Evolutionary conservation across 2,113 vertebrate genomes (phyloP).

Genomic region (Asarcornis scutulata): DNA sequence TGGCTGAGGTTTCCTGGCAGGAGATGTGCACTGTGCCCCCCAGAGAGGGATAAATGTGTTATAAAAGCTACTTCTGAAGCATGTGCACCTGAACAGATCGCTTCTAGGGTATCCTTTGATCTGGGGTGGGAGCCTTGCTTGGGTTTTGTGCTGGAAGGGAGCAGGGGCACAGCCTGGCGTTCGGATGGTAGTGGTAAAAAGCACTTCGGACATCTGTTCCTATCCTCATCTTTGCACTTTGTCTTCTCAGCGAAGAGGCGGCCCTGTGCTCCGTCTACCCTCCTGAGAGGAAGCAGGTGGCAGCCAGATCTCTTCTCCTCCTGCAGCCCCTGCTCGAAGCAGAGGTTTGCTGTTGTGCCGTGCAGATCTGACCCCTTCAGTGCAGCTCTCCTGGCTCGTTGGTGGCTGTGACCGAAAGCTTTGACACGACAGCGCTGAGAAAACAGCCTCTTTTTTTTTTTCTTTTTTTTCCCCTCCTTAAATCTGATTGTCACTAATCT

Average conservation of each 20-base stretch:
- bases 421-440: neutral
- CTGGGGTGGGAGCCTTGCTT: neutral
- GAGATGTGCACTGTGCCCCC: neutral
- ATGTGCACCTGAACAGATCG: accelerated
- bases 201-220: accelerated
- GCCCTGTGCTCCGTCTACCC: accelerated
- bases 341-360: neutral
- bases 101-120: neutral
- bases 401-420: neutral
- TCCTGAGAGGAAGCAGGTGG: neutral
- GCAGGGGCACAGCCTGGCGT: accelerated
- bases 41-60: neutral
- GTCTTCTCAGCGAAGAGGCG: neutral
- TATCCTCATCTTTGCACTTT: accelerated
- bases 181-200: neutral
- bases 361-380: neutral
- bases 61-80: neutral
- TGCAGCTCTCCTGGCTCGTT: neutral
- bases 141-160: neutral
- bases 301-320: accelerated
- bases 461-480: neutral
- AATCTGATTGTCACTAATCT: neutral
- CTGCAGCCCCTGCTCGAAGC: accelerated
- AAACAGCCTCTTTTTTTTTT: neutral
- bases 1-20: neutral